A percentile compares a stretch with the other conserved stretches of the same genome.
These are phyloP conservation scores for Pangasianodon gigas DNA, from an alignment of 2,113 vertebrate species.

Conservation along the genomic window DNA sequence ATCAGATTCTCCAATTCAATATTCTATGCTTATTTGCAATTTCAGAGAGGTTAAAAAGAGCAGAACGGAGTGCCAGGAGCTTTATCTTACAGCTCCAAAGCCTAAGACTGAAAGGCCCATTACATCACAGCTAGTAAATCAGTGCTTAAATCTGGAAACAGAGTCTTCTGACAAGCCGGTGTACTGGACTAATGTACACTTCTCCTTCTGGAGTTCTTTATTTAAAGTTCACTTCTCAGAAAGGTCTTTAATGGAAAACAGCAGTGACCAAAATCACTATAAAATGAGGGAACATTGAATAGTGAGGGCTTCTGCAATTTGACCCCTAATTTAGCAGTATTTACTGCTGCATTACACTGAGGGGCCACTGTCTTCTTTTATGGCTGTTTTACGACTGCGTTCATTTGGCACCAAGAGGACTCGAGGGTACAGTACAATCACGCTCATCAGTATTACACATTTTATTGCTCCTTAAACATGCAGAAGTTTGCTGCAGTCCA, in stretches of 20 bases:
- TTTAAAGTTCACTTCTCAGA: conserved; percentile 9
- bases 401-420: conserved; percentile 7
- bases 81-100: conserved; percentile 17
- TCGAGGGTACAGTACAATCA: conserved; percentile 11
- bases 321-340: conserved; percentile 19
- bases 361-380: conserved; percentile 14
- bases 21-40: conserved; percentile 35
- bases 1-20: conserved; percentile 27
- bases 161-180: neutral
- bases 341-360: conserved; percentile 27
- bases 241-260: neutral
- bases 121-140: conserved; percentile 39
- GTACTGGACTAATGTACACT: conserved; percentile 1
- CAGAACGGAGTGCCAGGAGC: neutral
- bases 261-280: conserved; percentile 7
- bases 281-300: neutral
- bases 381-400: conserved; percentile 31
- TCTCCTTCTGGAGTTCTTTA: conserved; percentile 8
- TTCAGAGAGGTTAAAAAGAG: conserved; percentile 39
- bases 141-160: conserved; percentile 18
- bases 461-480: conserved; percentile 15
- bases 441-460: conserved; percentile 16
- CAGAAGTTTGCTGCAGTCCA: neutral
- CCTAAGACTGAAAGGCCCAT: conserved; percentile 40
- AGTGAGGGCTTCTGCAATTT: neutral